A percentile compares a stretch with the other conserved stretches of the same genome.
Evolutionary conservation across 92 coral and sea anemone species (phyloP).

Genomic region (Montipora capitata): DNA sequence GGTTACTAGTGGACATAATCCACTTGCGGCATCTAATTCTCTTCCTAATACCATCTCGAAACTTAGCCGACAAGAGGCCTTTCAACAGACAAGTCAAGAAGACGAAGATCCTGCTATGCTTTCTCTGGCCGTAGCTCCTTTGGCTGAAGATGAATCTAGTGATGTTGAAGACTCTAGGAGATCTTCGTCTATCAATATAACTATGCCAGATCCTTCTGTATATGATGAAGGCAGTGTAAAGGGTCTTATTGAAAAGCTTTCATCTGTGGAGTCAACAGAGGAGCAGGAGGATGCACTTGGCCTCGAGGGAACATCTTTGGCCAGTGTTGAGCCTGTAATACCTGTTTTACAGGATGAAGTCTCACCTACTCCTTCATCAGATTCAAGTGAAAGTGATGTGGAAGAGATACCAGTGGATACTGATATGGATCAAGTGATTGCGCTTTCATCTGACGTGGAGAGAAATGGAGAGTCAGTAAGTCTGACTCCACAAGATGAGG

Average conservation of each 20-base stretch:
- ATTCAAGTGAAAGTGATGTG: conserved; percentile 36
- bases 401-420: conserved; percentile 3
- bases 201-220: conserved; percentile 12
- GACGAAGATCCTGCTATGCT: conserved; percentile 29
- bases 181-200: conserved; percentile 33
- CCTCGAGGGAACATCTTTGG: not conserved
- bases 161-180: conserved; percentile 65
- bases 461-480: not conserved
- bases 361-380: conserved; percentile 32
- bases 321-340: not conserved
- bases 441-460: not conserved
- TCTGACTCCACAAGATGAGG: conserved; percentile 64
- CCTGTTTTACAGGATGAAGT: conserved; percentile 36
- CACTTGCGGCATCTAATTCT: conserved; percentile 70
- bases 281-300: not conserved
- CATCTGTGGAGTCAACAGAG: conserved; percentile 33
- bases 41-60: conserved; percentile 52
- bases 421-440: not conserved
- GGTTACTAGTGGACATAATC: conserved; percentile 60
- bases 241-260: conserved; percentile 40
- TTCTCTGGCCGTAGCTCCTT: conserved; percentile 52
- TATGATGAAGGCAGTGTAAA: conserved; percentile 10
- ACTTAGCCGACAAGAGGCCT: conserved; percentile 22
- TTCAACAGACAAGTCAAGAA: conserved; percentile 30
- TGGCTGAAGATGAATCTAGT: conserved; percentile 82